Conservation (phyloP, 2,797 vertebrate species). For the Sylvia borin region DNA sequence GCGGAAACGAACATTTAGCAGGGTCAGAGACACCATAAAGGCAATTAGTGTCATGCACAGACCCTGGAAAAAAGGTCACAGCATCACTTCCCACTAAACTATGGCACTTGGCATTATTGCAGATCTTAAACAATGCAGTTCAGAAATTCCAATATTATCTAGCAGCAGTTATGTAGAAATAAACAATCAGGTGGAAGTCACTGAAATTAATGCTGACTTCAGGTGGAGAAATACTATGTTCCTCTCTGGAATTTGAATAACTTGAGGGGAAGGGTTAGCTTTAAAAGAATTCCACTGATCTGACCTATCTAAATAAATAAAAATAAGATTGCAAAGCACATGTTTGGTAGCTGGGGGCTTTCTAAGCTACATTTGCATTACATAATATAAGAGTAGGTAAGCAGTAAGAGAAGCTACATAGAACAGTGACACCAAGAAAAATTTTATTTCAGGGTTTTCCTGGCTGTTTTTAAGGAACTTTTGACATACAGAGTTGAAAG, state of each 20-base stretch:
- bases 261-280: neutral
- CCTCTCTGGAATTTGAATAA: neutral
- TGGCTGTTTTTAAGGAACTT: neutral
- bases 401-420: neutral
- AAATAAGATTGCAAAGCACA: neutral
- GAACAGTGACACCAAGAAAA: neutral
- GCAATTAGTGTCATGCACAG: neutral
- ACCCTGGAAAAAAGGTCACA: neutral
- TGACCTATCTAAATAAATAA: neutral
- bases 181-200: neutral
- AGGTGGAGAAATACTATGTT: neutral
- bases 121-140: neutral
- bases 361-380: neutral
- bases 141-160: neutral
- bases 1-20: neutral
- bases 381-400: neutral
- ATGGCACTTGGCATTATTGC: neutral
- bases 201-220: neutral
- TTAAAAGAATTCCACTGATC: neutral
- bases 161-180: neutral
- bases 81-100: neutral
- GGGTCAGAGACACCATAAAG: neutral
- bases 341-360: accelerated
- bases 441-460: accelerated
- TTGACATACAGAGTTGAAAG: neutral